Conservation (phyloP, 2,888 invertebrate genomes). For the Macrosoma leucophasiata region DNA sequence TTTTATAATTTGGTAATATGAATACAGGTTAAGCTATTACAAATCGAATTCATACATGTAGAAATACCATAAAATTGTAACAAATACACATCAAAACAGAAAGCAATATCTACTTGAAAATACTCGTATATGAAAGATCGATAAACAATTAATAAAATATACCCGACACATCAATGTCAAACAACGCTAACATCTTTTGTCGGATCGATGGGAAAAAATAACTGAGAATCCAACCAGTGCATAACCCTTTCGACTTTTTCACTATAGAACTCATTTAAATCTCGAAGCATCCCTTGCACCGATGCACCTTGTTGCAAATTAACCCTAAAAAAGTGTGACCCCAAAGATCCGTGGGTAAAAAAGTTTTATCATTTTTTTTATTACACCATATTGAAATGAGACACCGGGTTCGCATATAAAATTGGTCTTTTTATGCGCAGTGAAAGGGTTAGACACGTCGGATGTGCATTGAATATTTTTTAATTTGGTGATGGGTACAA, state of each 20-base stretch:
- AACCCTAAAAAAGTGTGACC: constrained; percentile 66
- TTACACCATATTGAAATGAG: constrained; percentile 72
- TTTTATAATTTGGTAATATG: no score
- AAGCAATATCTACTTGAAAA: no score
- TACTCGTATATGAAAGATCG: no score
- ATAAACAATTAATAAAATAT: constrained; percentile 36
- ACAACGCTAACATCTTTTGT: constrained; percentile 57
- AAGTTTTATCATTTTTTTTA: constrained; percentile 65
- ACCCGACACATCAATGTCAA: constrained; percentile 59
- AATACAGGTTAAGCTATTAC: no score
- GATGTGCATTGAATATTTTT: constrained; percentile 50
- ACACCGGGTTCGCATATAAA: constrained; percentile 71
- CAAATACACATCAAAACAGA: no score
- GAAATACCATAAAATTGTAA: no score
- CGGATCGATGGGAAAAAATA: constrained; percentile 55
- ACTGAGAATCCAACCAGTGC: constrained; percentile 29
- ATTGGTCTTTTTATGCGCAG: constrained; percentile 58
- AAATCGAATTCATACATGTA: no score
- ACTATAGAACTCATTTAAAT: constrained; percentile 68
- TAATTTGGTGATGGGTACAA: constrained; percentile 31
- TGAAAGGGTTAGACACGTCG: constrained; percentile 32
- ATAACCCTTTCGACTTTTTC: constrained; percentile 55
- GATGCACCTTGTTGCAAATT: constrained; percentile 76
- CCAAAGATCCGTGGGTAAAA: constrained; percentile 72
- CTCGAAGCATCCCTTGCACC: constrained; percentile 54